phyloP scores from a whole-genome alignment of 2,797 vertebrate species.

The Pristis pectinata region DNA sequence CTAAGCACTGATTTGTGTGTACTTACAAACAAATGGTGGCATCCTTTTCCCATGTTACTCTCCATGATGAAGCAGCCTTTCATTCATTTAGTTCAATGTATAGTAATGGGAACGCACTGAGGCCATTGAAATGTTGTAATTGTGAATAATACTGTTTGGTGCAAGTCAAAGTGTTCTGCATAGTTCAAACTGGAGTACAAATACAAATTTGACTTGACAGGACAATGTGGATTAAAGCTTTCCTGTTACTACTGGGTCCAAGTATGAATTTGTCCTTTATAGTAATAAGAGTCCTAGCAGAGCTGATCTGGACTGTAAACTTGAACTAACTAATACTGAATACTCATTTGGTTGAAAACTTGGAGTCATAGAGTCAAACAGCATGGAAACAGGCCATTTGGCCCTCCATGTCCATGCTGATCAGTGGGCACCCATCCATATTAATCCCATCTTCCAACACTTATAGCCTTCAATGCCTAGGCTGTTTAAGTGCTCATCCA shows the following conservation, averaged over 20 bases:
- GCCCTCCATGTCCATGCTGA: too few relatives aligned
- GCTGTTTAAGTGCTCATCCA: too few relatives aligned
- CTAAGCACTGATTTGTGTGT: not conserved
- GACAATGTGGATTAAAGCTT: not conserved
- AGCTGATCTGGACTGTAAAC: not conserved
- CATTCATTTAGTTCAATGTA: not conserved
- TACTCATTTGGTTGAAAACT: too few relatives aligned
- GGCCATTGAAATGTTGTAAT: not conserved
- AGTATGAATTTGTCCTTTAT: not conserved
- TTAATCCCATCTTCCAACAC: too few relatives aligned
- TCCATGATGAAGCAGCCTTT: not conserved
- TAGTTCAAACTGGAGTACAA: not conserved
- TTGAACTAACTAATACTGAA: not conserved
- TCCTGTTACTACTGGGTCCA: not conserved
- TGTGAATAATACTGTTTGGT: not conserved
- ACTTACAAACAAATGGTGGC: not conserved
- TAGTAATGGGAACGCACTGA: not conserved
- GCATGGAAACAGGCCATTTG: too few relatives aligned
- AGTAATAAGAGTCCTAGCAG: not conserved
- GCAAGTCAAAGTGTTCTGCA: not conserved
- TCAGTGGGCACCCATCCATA: too few relatives aligned
- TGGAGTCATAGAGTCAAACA: too few relatives aligned
- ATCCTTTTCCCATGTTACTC: not conserved
- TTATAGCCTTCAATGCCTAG: too few relatives aligned
- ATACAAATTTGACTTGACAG: not conserved